Evolutionary conservation across 2,797 vertebrate species (phyloP), one percentile per base, ranked within the genome.

Genomic region (Spheniscus humboldti): DNA sequence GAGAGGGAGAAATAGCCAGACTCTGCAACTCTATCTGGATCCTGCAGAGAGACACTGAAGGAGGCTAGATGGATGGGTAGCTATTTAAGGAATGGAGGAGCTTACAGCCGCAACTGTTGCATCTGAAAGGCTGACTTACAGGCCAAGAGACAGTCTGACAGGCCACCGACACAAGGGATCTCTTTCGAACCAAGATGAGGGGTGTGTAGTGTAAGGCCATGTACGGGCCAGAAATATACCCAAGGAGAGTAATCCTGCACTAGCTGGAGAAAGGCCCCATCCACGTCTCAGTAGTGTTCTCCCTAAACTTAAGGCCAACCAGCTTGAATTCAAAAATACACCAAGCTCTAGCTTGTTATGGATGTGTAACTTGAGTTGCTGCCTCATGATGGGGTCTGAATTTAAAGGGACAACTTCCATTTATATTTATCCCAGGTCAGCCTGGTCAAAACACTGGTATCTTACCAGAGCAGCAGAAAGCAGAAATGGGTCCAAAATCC

Each of bases 1-100:
- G 60, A 33, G 10, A 56, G 7, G 10, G n/a, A 72, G 11, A 52
- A 60, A 73, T 10, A 39, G 35, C 33, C 37, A 50, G 28, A 41
- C 60, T 50, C 52, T 33, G 47, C 52, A 55, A 14, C 48, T 35
- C 9, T 37, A 33, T 31, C 10, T 18, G 16, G 57, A 41, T 48
- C 60, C 50, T 0, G 0, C 23, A 30, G 60, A 57, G 47, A 50
- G 74, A 63, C 0, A 0, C 28, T n/a, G 28, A 57, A 57, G 35
- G 27, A 71, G 9, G 37, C 1, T 72, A 19, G 20, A 28, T 31
- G n/a, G 47, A 63, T 27, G 15, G 7, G 37, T 10, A 33, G 63
- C 72, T 94, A 74, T 78, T 92, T 92, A 22, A n/a, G 73, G 89
- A 93, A 60, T 11, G 7, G 27, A 85, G 39, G 41, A 81, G 55